A percentile compares a stretch with the other conserved stretches of the same genome.
phyloP scores from a whole-genome alignment of 37 sponge, comb jelly and placozoan genomes.

The Chondrilla cf. caribensis region DNA sequence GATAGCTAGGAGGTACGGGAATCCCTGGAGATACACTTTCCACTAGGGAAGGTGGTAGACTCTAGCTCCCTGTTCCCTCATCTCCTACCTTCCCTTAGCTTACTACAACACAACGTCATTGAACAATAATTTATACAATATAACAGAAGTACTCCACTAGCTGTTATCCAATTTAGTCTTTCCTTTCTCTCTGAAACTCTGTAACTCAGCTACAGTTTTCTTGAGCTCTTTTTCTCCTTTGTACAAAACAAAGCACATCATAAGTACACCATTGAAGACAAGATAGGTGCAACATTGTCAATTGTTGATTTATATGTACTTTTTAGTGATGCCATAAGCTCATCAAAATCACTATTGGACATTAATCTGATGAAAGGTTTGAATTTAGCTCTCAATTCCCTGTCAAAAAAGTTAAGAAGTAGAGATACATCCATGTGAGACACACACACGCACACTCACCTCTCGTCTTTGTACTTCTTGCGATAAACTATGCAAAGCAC shows the following conservation, averaged over 20 bases:
- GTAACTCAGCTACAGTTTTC: slow-evolving; percentile 57
- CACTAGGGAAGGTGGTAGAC: no score
- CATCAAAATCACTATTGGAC: slow-evolving; percentile 57
- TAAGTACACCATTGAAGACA: background rate
- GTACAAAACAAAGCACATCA: background rate
- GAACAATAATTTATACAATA: no score
- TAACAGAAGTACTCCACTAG: no score
- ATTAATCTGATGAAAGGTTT: slow-evolving; percentile 56
- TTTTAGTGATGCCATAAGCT: slow-evolving; percentile 57
- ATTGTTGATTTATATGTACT: no score
- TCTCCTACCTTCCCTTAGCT: no score
- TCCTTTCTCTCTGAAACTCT: slow-evolving; percentile 61
- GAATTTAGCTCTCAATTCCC: slow-evolving; percentile 57
- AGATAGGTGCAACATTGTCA: no score
- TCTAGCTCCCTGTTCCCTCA: no score
- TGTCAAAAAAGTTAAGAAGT: background rate
- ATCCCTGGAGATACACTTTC: no score
- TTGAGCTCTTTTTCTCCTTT: slow-evolving; percentile 60
- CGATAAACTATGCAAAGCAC: slow-evolving; percentile 10
- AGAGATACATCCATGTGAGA: background rate
- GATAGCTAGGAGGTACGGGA: no score
- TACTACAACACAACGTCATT: no score
- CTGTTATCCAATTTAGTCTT: slow-evolving; percentile 63
- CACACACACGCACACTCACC: slow-evolving; percentile 27
- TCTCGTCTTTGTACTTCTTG: slow-evolving; percentile 2